Percentiles rank a stretch among this genome's conserved stretches.
These are phyloP conservation scores for Anguilla obscura DNA, from an alignment of 2,797 vertebrate species.

Conservation along the genomic window DNA sequence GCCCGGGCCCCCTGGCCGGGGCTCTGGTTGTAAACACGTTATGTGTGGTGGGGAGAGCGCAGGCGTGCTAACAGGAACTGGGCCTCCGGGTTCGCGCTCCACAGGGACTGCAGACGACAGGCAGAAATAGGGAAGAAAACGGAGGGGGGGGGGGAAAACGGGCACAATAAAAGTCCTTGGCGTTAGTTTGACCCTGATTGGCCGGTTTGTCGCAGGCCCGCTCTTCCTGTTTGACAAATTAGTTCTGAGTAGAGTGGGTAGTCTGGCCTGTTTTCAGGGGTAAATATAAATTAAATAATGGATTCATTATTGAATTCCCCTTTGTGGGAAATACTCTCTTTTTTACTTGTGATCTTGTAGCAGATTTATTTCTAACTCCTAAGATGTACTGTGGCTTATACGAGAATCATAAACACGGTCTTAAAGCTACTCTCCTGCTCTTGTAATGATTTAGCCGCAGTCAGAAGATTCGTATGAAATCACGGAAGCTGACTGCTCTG, in stretches of 20 bases:
- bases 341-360: background rate
- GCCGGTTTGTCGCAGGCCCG: background rate
- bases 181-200: background rate
- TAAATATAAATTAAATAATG: background rate
- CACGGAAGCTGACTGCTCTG: background rate
- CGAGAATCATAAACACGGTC: background rate
- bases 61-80: constrained; percentile 26
- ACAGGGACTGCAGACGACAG: constrained; percentile 25
- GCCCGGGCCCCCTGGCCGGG: background rate
- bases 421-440: background rate
- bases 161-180: constrained; percentile 16
- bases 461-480: background rate
- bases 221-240: constrained; percentile 26
- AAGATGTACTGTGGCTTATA: background rate
- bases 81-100: constrained; percentile 41
- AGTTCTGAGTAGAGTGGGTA: background rate
- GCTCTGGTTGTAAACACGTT: constrained; percentile 66
- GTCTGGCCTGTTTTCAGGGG: background rate
- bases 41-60: constrained; percentile 56
- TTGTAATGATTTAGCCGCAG: background rate
- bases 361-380: background rate
- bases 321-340: background rate
- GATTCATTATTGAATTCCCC: background rate
- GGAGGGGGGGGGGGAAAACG: constrained; percentile 17
- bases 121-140: background rate